These are phyloP conservation scores for Ptycholaimellus sp. DNA, from an alignment of 2,888 invertebrate species.

Conservation along the genomic window DNA sequence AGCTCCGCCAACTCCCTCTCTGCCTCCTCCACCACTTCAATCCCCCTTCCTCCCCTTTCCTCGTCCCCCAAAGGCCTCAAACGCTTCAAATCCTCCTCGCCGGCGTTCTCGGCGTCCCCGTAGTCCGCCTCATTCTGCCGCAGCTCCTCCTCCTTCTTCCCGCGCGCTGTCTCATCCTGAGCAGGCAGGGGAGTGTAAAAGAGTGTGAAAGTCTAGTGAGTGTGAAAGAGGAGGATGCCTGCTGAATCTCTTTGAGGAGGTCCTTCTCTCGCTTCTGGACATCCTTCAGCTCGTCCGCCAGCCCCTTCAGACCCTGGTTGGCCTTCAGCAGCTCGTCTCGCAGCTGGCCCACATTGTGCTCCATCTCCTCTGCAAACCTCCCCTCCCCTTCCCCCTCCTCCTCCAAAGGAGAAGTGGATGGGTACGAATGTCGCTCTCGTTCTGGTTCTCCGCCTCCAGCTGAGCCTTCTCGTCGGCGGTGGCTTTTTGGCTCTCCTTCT, in stretches of 20 bases:
- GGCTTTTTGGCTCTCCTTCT: too few species aligned
- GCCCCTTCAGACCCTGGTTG: constrained; percentile 39
- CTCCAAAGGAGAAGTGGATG: too few species aligned
- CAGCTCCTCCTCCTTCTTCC: constrained; percentile 24
- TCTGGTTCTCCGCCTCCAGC: too few species aligned
- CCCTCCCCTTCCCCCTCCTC: too few species aligned
- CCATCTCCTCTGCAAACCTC: too few species aligned
- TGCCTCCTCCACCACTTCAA: constrained; percentile 4
- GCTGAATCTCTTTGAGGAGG: too few species aligned
- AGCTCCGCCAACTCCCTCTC: constrained; percentile 5
- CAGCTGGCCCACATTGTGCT: too few species aligned
- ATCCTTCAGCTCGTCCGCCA: constrained; percentile 22
- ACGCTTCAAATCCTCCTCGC: not conserved
- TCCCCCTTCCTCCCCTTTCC: constrained; percentile 11
- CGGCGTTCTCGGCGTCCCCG: not conserved
- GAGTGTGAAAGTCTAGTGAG: too few species aligned
- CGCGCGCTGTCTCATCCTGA: constrained; percentile 37
- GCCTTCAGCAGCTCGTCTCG: constrained; percentile 57
- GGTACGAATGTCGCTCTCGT: too few species aligned
- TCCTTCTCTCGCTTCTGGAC: constrained; percentile 11
- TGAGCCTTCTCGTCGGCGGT: too few species aligned
- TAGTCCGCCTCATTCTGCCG: constrained; percentile 24
- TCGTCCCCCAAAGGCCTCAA: constrained; percentile 1
- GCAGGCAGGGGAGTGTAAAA: too few species aligned
- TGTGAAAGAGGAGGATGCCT: not conserved